Conservation (phyloP, 2,797 vertebrate species). For the Sebastes paucispinis region DNA sequence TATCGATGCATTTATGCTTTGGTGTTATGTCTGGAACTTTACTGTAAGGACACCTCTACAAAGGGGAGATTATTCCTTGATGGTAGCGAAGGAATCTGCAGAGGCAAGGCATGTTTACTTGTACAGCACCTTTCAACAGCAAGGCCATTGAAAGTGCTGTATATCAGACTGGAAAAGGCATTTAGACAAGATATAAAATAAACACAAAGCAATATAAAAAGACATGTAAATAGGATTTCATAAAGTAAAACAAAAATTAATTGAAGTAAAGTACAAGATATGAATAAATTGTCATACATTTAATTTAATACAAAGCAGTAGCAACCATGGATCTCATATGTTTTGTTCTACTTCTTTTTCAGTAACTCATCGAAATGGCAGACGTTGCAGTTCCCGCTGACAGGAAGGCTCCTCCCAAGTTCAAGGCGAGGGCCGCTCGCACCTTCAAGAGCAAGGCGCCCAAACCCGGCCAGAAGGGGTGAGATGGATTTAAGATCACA, state of each 20-base stretch:
- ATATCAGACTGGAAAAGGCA: not conserved
- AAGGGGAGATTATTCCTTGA: not conserved
- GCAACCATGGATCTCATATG: not conserved
- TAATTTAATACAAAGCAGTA: not conserved
- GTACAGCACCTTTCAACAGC: not conserved
- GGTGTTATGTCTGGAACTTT: not conserved
- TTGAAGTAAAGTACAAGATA: too few species aligned
- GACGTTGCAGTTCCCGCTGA: constrained; percentile 47
- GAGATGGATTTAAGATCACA: not conserved
- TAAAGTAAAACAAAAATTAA: not conserved
- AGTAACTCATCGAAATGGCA: constrained; percentile 40
- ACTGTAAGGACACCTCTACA: not conserved
- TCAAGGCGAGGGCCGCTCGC: constrained; percentile 80
- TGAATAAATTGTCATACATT: not conserved
- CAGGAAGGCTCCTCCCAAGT: constrained; percentile 79
- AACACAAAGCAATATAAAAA: not conserved
- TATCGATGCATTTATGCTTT: not conserved
- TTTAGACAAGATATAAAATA: not conserved
- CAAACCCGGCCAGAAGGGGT: constrained; percentile 84
- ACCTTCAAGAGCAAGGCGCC: constrained; percentile 85
- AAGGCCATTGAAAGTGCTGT: not conserved
- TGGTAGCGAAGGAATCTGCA: not conserved
- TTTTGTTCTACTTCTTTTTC: not conserved
- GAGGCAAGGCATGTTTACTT: not conserved
- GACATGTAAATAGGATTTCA: too few species aligned